phyloP scores from a whole-genome alignment of 2,888 invertebrate species.

The Protonemura montana region DNA sequence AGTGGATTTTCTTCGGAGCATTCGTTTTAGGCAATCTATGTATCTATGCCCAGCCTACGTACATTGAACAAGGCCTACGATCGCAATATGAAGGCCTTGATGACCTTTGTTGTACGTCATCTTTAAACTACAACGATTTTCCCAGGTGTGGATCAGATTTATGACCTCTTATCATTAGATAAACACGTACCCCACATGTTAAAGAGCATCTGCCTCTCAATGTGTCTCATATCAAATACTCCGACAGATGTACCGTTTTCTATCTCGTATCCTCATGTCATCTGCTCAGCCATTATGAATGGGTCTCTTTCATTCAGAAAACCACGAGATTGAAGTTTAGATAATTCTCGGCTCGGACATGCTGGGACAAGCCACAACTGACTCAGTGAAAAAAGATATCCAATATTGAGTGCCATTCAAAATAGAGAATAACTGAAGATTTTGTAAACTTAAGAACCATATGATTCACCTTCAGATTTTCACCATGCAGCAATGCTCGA shows the following conservation, averaged over 20 bases:
- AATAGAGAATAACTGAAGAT: no score
- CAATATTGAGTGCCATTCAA: no score
- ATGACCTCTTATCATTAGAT: not conserved
- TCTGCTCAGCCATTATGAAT: slow-evolving; percentile 17
- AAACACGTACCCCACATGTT: not conserved
- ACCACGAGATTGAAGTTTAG: not conserved
- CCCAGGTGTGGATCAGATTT: not conserved
- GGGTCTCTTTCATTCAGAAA: not conserved
- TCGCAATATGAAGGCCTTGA: not conserved
- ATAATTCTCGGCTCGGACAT: not conserved
- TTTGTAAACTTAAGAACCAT: not conserved
- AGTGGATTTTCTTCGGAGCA: not conserved
- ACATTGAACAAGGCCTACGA: not conserved
- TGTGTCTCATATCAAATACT: not conserved
- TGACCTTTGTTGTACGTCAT: slow-evolving; percentile 31
- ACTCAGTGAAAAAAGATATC: not conserved
- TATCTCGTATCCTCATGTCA: not conserved
- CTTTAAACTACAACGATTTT: not conserved
- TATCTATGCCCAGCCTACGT: not conserved
- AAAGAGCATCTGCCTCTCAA: not conserved
- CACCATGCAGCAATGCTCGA: not conserved
- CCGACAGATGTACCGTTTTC: not conserved
- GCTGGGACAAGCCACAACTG: not conserved
- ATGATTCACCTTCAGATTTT: not conserved
- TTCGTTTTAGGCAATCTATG: not conserved